Evolutionary conservation across 2,888 invertebrate species (phyloP), one percentile per base, ranked within the genome.

Genomic region (Chrysodeixis includens): DNA sequence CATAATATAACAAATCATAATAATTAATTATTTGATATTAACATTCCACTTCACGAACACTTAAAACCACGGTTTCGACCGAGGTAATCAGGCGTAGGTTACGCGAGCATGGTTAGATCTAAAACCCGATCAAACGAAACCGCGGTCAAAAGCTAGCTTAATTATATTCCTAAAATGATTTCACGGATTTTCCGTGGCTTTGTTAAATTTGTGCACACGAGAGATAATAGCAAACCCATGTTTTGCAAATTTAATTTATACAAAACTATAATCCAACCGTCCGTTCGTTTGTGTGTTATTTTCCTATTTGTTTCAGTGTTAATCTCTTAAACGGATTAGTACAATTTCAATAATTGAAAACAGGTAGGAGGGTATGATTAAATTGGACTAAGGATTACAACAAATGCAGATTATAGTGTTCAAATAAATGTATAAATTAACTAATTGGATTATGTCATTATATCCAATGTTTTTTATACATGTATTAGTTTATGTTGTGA

Each of bases 281-380:
- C 68, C 58, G 49, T 61, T 54, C 62, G 62, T 71, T 66, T 56
- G 63, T 74, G 56, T 69, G 76, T 79, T 85, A 83, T 84, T 83
- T 85, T 78, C 76, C 76, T 80, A 83, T 86, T 85, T 83, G 75
- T 82, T 80, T 77, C 68, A 76, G 78, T 77, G 74, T 77, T 83
- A 80, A 83, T 86, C 82, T 82, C 74, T 72, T 70, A 71, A 76
- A 74, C 77, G 77, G 84, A 86, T 85, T 83, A 82, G 66, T 80
- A 63, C 71, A 62, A 69, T 78, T 74, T 72, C 69, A 78, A 79
- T 83, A 70, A 82, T 75, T 79, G 77, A 77, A 79, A 80, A 76
- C 71, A 71, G 78, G 68, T 69, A 75, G 26, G 49, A 62, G 65
- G 60, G 55, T 67, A 56, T 69, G 62, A 66, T 58, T 46, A 57